phyloP scores from a whole-genome alignment of 2,113 vertebrate species.

The Puffinus mauretanicus region DNA sequence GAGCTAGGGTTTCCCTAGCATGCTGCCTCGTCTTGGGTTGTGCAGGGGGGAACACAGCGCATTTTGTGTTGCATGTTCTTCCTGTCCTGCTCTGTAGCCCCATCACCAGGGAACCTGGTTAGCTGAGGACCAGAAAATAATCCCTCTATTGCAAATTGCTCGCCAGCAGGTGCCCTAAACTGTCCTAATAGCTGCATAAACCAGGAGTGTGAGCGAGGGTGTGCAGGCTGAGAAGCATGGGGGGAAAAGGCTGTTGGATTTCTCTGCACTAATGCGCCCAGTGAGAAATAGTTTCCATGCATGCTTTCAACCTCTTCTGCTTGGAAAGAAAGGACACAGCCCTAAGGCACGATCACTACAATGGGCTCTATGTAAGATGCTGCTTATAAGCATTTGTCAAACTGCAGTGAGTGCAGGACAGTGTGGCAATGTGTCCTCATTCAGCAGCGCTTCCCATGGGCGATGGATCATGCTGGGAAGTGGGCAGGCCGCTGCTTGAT shows the following conservation, averaged over 20 bases:
- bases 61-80: background rate
- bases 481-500: rapidly evolving
- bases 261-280: background rate
- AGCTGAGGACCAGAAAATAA: background rate
- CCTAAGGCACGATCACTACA: background rate
- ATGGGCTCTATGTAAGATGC: constrained; percentile 1
- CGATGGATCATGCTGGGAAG: background rate
- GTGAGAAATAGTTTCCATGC: constrained; percentile 37
- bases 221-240: background rate
- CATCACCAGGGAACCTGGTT: background rate
- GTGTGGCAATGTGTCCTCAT: background rate
- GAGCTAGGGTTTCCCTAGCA: background rate
- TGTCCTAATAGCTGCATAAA: background rate
- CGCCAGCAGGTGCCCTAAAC: background rate
- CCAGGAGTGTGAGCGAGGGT: background rate
- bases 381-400: background rate
- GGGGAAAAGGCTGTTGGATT: background rate
- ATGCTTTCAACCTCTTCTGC: constrained; percentile 16
- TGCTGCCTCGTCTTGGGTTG: background rate
- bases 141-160: background rate
- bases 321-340: constrained; percentile 23
- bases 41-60: rapidly evolving
- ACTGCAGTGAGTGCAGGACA: background rate
- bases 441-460: background rate
- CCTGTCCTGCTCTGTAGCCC: background rate